phyloP scores from a whole-genome alignment of 2,113 vertebrate genomes.

The Galemys pyrenaicus region DNA sequence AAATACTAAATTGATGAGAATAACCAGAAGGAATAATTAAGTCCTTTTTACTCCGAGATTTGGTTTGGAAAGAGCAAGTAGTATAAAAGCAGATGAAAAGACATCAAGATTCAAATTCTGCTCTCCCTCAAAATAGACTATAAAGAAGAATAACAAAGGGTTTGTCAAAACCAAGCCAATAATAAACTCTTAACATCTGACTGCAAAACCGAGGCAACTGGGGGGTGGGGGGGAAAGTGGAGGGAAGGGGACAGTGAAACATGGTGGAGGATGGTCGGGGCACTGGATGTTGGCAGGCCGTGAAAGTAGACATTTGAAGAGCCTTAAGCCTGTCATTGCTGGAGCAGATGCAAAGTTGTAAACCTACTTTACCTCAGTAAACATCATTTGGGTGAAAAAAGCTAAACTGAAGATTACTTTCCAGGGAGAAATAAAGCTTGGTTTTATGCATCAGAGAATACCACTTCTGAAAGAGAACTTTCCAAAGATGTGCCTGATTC shows the following conservation, averaged over 20 bases:
- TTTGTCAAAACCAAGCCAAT: too few relatives aligned
- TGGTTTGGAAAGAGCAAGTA: neutral
- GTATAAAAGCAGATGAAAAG: neutral
- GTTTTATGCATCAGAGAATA: neutral
- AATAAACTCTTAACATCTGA: too few relatives aligned
- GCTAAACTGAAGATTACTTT: neutral
- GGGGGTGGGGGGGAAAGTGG: too few relatives aligned
- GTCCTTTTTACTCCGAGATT: neutral
- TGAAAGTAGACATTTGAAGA: too few relatives aligned
- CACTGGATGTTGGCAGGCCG: too few relatives aligned
- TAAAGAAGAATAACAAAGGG: too few relatives aligned
- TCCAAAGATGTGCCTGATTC: neutral
- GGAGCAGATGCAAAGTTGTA: too few relatives aligned
- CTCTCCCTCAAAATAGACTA: neutral
- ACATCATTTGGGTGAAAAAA: neutral
- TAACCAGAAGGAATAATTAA: neutral
- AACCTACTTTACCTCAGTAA: too few relatives aligned
- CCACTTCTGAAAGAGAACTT: conserved; percentile 12
- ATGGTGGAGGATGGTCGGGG: too few relatives aligned
- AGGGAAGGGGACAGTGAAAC: too few relatives aligned
- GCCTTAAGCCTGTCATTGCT: too few relatives aligned
- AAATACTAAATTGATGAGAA: neutral
- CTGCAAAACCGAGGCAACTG: too few relatives aligned
- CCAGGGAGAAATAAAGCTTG: neutral
- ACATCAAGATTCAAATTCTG: neutral